Percentiles rank a stretch among this genome's conserved stretches.
Evolutionary conservation across 2,888 invertebrate species (phyloP).

Genomic region (Macaria liturata): DNA sequence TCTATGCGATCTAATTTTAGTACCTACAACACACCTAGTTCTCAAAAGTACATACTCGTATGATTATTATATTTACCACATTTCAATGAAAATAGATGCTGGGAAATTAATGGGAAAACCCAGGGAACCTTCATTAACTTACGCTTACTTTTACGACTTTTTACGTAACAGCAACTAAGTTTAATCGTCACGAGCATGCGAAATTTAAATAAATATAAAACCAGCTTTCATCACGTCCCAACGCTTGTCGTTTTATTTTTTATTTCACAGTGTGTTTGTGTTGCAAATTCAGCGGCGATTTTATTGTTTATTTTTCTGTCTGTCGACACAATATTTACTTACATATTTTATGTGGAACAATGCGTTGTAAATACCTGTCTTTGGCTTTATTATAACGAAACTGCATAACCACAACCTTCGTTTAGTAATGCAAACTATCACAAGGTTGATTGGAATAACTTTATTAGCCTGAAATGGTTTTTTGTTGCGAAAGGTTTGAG

Average conservation of each 20-base stretch:
- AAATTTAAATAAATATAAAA: slow-evolving; percentile 15
- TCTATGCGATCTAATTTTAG: too few relatives aligned
- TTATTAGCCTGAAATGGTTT: slow-evolving; percentile 18
- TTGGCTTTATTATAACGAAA: slow-evolving; percentile 35
- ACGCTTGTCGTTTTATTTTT: not conserved
- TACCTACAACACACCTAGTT: too few relatives aligned
- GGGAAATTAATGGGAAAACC: too few relatives aligned
- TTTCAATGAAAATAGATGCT: too few relatives aligned
- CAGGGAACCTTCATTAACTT: too few relatives aligned
- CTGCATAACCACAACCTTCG: slow-evolving; percentile 28
- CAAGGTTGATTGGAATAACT: slow-evolving; percentile 32
- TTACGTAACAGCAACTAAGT: slow-evolving; percentile 13
- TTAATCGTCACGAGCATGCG: slow-evolving; percentile 13
- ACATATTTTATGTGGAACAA: slow-evolving; percentile 40
- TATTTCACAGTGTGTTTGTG: slow-evolving; percentile 8
- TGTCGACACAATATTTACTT: slow-evolving; percentile 39
- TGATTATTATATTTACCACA: too few relatives aligned
- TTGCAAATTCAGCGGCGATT: slow-evolving; percentile 14
- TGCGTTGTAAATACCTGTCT: slow-evolving; percentile 38
- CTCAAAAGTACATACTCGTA: too few relatives aligned
- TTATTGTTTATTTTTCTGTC: slow-evolving; percentile 23
- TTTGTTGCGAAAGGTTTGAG: slow-evolving; percentile 11
- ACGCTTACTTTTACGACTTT: not conserved
- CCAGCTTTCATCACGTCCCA: not conserved
- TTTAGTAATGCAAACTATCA: slow-evolving; percentile 23